Evolutionary conservation across 1,140 invertebrate species (phyloP).

Genomic region (Lycorma delicatula): DNA sequence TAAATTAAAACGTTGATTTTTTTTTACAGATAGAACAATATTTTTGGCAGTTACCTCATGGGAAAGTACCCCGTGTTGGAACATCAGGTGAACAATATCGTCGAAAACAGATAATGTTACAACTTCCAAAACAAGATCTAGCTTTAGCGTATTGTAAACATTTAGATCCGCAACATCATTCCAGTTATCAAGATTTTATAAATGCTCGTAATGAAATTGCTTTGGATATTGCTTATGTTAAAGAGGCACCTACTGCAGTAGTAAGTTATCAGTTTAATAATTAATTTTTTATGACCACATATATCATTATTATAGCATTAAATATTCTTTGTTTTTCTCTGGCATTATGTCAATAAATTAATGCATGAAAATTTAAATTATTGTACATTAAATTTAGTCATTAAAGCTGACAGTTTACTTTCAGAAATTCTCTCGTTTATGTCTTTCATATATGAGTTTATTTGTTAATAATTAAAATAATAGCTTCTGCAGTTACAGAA

Average conservation of each 20-base stretch:
- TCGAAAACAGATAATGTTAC: conserved; percentile 73
- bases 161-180: conserved; percentile 62
- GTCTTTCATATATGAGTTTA: no score
- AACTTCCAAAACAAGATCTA: conserved; percentile 92
- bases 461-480: no score
- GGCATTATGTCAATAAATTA: no score
- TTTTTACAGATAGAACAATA: conserved; percentile 52
- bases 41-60: conserved; percentile 63
- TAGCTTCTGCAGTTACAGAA: no score
- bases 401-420: no score
- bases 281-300: no score
- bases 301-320: no score
- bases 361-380: no score
- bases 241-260: conserved; percentile 41
- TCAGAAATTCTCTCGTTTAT: no score
- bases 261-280: conserved; percentile 38
- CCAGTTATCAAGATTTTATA: conserved; percentile 82
- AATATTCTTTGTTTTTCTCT: no score
- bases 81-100: conserved; percentile 68
- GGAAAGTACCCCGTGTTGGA: conserved; percentile 66
- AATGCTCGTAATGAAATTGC: conserved; percentile 87
- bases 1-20: neutral
- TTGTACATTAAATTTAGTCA: no score
- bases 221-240: conserved; percentile 80
- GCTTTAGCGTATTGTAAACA: conserved; percentile 82